Percentiles rank a stretch among this genome's conserved stretches.
Conservation (phyloP, 2,113 vertebrate genomes). For the Acinonyx jubatus region DNA sequence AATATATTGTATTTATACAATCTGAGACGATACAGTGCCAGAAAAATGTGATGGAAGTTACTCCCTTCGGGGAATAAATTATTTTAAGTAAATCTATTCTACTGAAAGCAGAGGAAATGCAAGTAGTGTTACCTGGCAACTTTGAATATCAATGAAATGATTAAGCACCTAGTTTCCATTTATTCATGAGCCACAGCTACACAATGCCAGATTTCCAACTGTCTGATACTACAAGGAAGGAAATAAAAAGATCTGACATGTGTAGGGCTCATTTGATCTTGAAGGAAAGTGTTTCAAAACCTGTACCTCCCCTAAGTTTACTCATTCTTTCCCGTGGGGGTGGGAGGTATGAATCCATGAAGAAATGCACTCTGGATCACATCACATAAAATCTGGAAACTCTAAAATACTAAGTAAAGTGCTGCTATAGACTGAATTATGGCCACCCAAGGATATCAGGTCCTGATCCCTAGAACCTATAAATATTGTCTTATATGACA, state of each 20-base stretch:
- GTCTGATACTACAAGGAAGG: not conserved
- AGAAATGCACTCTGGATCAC: not conserved
- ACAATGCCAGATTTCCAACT: constrained; percentile 14
- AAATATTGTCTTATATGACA: not conserved
- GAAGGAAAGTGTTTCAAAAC: not conserved
- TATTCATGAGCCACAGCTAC: constrained; percentile 3
- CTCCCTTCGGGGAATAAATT: not conserved
- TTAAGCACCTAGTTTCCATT: constrained; percentile 29
- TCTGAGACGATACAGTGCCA: not conserved
- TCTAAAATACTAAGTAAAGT: not conserved
- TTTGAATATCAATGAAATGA: constrained; percentile 65
- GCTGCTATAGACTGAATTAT: not conserved
- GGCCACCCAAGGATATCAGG: not conserved
- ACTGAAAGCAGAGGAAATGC: constrained; percentile 47
- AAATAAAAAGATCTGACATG: not conserved
- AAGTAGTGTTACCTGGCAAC: constrained; percentile 61
- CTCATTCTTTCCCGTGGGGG: not conserved
- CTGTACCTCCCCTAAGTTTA: not conserved
- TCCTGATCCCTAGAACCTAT: not conserved
- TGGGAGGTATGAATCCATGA: not conserved
- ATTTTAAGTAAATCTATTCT: constrained; percentile 59
- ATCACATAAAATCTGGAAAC: not conserved
- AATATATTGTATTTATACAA: not conserved
- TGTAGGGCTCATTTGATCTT: not conserved
- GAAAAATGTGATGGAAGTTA: not conserved